Evolutionary conservation across 2,113 vertebrate genomes (phyloP).

Genomic region (Castor canadensis): DNA sequence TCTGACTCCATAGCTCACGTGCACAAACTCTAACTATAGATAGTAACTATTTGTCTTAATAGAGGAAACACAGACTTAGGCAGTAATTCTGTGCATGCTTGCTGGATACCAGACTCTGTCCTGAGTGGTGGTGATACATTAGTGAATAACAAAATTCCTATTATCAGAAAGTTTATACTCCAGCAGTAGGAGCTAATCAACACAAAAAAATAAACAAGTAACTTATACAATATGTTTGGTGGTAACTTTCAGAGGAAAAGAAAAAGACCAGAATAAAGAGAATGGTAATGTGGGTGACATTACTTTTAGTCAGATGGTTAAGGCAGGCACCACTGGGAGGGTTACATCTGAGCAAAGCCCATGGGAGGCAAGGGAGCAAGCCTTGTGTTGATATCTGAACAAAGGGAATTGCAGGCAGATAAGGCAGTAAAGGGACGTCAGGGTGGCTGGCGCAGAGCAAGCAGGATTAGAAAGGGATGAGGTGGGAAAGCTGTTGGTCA

Average conservation of each 20-base stretch:
- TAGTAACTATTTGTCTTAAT: background rate
- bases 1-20: background rate
- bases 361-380: background rate
- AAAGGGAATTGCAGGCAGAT: background rate
- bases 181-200: background rate
- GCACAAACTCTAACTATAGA: background rate
- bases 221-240: background rate
- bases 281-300: background rate
- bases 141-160: background rate
- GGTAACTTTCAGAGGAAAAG: background rate
- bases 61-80: background rate
- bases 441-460: background rate
- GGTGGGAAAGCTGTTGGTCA: rapidly evolving
- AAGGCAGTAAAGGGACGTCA: too few relatives aligned
- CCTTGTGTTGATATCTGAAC: rapidly evolving
- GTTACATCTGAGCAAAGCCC: background rate
- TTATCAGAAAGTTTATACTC: background rate
- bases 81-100: background rate
- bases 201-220: background rate
- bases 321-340: background rate
- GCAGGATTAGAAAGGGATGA: background rate
- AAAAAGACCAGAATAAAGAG: rapidly evolving
- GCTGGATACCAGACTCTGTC: background rate
- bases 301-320: background rate
- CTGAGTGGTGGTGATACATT: background rate